These are phyloP conservation scores for Hemitrygon akajei DNA, from an alignment of 2,797 vertebrate genomes.

Conservation along the genomic window DNA sequence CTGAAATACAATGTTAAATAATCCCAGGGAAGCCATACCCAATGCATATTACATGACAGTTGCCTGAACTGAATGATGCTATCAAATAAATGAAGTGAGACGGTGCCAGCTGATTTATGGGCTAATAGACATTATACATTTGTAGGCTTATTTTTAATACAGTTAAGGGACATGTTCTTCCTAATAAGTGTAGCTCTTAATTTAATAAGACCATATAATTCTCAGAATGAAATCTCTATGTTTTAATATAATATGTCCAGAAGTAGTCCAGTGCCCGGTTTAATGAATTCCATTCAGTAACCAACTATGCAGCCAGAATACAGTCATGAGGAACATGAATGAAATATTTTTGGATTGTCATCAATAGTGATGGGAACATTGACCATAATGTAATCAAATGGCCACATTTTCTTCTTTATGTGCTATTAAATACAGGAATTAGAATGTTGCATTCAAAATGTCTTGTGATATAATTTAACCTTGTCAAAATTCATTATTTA, in stretches of 20 bases:
- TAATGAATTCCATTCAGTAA: constrained; percentile 32
- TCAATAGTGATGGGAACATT: not conserved
- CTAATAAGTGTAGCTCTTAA: constrained; percentile 17
- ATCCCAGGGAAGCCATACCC: not conserved
- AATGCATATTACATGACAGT: not conserved
- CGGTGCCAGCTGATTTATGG: not conserved
- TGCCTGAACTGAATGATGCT: not conserved
- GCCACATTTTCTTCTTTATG: too few species aligned
- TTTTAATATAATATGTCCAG: not conserved
- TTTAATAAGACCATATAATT: constrained; percentile 18
- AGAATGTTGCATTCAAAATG: too few species aligned
- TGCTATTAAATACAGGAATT: too few species aligned
- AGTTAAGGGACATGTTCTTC: constrained; percentile 11
- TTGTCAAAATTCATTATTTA: too few species aligned
- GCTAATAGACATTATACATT: not conserved
- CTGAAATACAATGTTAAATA: not conserved
- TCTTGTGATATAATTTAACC: too few species aligned
- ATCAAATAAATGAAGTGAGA: constrained; percentile 17
- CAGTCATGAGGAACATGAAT: constrained; percentile 15
- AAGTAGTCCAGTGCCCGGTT: constrained; percentile 6
- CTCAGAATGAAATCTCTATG: not conserved
- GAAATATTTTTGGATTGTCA: not conserved
- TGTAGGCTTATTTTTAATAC: not conserved
- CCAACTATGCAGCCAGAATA: not conserved
- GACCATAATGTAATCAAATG: too few species aligned